Percentiles rank a stretch among this genome's conserved stretches.
phyloP scores from a whole-genome alignment of 2,888 invertebrate genomes.

The Coenonympha arcania region DNA sequence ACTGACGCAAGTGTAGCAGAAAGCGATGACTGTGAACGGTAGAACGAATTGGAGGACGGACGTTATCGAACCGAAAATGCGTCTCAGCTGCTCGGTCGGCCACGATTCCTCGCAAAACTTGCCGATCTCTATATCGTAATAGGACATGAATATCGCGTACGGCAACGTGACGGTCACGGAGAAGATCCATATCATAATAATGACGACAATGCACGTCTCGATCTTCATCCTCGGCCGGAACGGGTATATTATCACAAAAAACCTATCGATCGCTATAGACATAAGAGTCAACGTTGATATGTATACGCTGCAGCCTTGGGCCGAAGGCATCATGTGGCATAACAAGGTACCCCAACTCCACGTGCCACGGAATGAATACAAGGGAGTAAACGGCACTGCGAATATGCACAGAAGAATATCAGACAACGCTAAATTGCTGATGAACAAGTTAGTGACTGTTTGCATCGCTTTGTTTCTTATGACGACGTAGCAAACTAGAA shows the following conservation, averaged over 20 bases:
- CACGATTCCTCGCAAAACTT: slow-evolving; percentile 90
- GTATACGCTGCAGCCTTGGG: slow-evolving; percentile 96
- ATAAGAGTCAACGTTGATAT: slow-evolving; percentile 97
- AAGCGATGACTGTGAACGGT: slow-evolving; percentile 94
- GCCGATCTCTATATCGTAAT: slow-evolving; percentile 66
- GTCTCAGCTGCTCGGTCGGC: slow-evolving; percentile 87
- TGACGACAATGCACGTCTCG: slow-evolving; percentile 87
- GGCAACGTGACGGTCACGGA: slow-evolving; percentile 91
- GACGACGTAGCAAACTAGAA: slow-evolving; percentile 94
- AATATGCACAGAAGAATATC: slow-evolving; percentile 94
- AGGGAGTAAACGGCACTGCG: slow-evolving; percentile 96
- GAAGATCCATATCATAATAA: slow-evolving; percentile 92
- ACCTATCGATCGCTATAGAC: slow-evolving; percentile 97
- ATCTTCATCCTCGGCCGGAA: slow-evolving; percentile 94
- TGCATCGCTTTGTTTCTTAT: slow-evolving; percentile 95
- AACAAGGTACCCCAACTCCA: slow-evolving; percentile 95
- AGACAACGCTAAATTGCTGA: slow-evolving; percentile 95
- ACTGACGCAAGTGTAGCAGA: slow-evolving; percentile 95
- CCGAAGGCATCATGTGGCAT: slow-evolving; percentile 94
- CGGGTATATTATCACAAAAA: slow-evolving; percentile 97
- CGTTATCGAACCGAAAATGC: slow-evolving; percentile 89
- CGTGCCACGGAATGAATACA: slow-evolving; percentile 91
- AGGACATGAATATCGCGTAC: slow-evolving; percentile 88
- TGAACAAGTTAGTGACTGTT: slow-evolving; percentile 97
- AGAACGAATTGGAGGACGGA: slow-evolving; percentile 93